Conservation (phyloP, 2,888 invertebrate species). For the Thereva nobilitata region DNA sequence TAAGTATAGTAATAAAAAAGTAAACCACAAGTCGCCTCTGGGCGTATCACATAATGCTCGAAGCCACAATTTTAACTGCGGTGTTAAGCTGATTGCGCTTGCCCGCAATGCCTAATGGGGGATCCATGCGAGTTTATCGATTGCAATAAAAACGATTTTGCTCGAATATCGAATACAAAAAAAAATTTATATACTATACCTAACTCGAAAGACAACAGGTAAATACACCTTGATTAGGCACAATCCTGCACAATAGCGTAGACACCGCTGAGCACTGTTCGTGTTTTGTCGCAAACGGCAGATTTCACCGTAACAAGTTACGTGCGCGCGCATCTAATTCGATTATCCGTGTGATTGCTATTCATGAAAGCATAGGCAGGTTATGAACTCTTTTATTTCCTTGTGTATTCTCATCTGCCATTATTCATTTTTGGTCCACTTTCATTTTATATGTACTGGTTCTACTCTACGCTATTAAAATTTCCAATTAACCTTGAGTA, state of each 20-base stretch:
- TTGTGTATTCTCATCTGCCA: no score
- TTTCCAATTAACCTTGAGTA: no score
- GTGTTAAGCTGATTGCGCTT: neutral
- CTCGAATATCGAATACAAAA: neutral
- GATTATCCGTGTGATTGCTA: constrained; percentile 19
- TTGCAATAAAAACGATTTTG: neutral
- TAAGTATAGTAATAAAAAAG: constrained; percentile 8
- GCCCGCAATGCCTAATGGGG: neutral
- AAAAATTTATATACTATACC: neutral
- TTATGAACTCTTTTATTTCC: neutral
- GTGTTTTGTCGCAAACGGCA: neutral
- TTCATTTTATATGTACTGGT: no score
- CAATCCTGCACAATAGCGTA: neutral
- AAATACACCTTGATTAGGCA: constrained; percentile 4
- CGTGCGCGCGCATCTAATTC: constrained; percentile 32
- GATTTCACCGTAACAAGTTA: constrained; percentile 6
- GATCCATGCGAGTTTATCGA: neutral
- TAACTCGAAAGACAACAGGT: neutral
- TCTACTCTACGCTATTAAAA: no score
- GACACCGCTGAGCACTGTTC: neutral
- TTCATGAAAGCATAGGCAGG: constrained; percentile 12
- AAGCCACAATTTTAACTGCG: neutral
- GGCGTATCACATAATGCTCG: neutral
- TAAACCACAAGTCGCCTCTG: constrained; percentile 1
- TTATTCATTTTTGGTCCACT: no score